Base-by-base conservation (phyloP, 1,140 invertebrate species). In the Caerostris extrusa region DNA sequence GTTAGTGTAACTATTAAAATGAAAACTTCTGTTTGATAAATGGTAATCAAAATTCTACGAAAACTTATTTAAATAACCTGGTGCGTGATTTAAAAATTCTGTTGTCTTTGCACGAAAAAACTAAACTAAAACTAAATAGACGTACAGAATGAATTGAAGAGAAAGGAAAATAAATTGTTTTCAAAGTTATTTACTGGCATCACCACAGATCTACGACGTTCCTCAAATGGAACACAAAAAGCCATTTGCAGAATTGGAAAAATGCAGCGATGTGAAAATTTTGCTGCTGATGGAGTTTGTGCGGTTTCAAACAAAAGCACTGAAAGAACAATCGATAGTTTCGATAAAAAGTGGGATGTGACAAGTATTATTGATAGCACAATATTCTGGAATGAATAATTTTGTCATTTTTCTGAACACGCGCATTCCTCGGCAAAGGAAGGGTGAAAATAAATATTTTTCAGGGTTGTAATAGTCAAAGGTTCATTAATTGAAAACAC, bases 211-310 rank as follows among this genome's bases (percentile, higher is more conserved):
- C 61, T 64, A 12, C 71, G 71, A 53, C 71, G 71, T 77, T 50
- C 53, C 50, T 34, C 71, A 50, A 77, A 77, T 77, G 71, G 71
- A 77, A 77, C 71, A 77, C 71, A 77, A 77, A 34, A 77, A 77
- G 71, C 71, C 71, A 77, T 77, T 77, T 77, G 71, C 71, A 77
- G 34, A 77, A 53, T 77, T 77, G 71, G 71, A 53, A 77, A 77
- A 77, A 34, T 77, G 53, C 71, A 77, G 71, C 50, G 71, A 34
- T 50, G 19, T 77, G 14, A 77, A 12, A 34, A 12, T 77, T 53
- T 8, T 77, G 71, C 50, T 53, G 69, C 12, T 77, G 50, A 77
- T 77, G 71, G 34, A 10, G 69, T 71, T 71, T 71, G 61, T 50
- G 69, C 19, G 34, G 71, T 53, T 50, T 34, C 10, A 14, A 77